Evolutionary conservation across 2,113 vertebrate genomes (phyloP), one percentile per base, ranked within the genome.

Genomic region (Anarhynchus alexandrinus): DNA sequence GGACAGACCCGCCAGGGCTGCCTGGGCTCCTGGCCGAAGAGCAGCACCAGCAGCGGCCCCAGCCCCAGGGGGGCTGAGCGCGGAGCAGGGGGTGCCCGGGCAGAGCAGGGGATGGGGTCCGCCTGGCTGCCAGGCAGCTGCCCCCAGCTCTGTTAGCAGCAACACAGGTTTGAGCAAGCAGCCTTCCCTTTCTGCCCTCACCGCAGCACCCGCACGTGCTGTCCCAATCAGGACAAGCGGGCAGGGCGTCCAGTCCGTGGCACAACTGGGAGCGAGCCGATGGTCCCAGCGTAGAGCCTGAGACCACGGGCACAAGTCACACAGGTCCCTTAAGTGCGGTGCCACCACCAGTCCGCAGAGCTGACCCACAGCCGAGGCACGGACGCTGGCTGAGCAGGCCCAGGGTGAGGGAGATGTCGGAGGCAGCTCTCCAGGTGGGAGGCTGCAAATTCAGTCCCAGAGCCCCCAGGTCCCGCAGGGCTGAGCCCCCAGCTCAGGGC

Each of bases 81-180:
- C 4, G 34, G 49, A n/a, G 29, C 42, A 15, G 66, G 23, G 69
- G n/a, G 15, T 14, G 20, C 70, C 86, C 51, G 11, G 84, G 73
- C 55, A 45, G 49, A 84, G 86, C 45, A 76, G 88, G 85, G 93
- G 66, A 71, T 0, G 4, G 84, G 54, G 22, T n/a, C 25, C 4
- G 20, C 77, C 3, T 0, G 65, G 52, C 54, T 40, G 73, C 61
- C 42, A 29, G 47, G 58, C 77, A 18, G 66, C 64, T 73, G 67
- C 78, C 66, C 95, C 69, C 86, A 62, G 80, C 86, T 82, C 91
- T 10, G 22, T 29, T 94, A 97, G 93, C 77, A 95, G 95, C 96
- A 87, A 82, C 73, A 38, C 47, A 26, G 64, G 73, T 91, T 81
- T n/a, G 83, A 94, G 61, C 69, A 69, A 95, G 78, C 73, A 89